Evolutionary conservation across 2,797 vertebrate species (phyloP).

Genomic region (Thripadectes ignobilis): DNA sequence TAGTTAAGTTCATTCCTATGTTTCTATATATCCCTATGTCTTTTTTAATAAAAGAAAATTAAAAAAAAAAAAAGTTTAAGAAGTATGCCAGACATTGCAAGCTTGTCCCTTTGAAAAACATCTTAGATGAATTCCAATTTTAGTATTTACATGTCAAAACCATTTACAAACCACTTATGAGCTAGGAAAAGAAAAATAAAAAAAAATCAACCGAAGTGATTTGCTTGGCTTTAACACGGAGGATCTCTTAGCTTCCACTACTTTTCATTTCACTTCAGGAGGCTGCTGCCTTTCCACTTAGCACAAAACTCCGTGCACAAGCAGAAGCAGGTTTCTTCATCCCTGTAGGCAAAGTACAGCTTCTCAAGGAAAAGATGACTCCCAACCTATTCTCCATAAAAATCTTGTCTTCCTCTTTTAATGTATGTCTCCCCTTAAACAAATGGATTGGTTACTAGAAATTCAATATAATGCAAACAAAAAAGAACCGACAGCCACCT

Average conservation of each 20-base stretch:
- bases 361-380: not conserved
- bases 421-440: not conserved
- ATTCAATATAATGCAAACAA: not conserved
- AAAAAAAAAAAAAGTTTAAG: not conserved
- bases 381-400: not conserved
- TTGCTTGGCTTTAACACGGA: not conserved
- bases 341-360: not conserved
- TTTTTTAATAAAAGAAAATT: not conserved
- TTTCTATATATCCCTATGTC: not conserved
- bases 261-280: not conserved
- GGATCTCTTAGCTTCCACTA: not conserved
- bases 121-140: not conserved
- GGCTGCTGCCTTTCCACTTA: not conserved
- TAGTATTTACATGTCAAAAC: not conserved
- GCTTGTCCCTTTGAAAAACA: not conserved
- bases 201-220: not conserved
- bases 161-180: not conserved
- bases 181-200: too few species aligned
- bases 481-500: not conserved
- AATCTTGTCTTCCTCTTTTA: not conserved
- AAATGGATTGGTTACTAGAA: not conserved
- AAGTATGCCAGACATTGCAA: not conserved
- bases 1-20: not conserved
- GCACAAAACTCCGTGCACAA: not conserved
- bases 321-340: not conserved